These are phyloP conservation scores for Achlya flavicornis DNA, from an alignment of 2,888 invertebrate genomes.

Conservation along the genomic window DNA sequence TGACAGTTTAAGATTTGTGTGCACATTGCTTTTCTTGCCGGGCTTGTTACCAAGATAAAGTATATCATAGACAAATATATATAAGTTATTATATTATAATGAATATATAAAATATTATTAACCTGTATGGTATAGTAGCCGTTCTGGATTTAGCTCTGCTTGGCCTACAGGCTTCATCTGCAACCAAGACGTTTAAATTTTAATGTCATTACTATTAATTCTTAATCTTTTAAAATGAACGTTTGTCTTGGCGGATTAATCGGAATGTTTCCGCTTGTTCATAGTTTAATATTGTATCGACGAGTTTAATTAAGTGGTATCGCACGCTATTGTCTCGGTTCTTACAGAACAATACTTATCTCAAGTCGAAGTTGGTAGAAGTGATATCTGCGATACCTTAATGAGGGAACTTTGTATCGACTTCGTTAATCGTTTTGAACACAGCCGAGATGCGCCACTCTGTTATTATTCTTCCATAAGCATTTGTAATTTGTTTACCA, in stretches of 20 bases:
- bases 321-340: conserved; percentile 77
- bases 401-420: conserved; percentile 82
- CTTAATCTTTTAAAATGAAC: conserved; percentile 30
- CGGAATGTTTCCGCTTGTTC: conserved; percentile 61
- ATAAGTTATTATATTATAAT: background rate
- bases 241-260: conserved; percentile 64
- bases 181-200: conserved; percentile 70
- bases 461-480: conserved; percentile 36
- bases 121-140: conserved; percentile 81
- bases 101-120: conserved; percentile 53
- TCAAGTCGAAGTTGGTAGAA: conserved; percentile 74
- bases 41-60: conserved; percentile 12
- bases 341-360: conserved; percentile 81
- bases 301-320: conserved; percentile 78
- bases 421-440: conserved; percentile 78
- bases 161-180: conserved; percentile 83
- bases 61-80: conserved; percentile 32
- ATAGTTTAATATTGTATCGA: conserved; percentile 62
- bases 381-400: conserved; percentile 82
- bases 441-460: conserved; percentile 49
- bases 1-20: background rate
- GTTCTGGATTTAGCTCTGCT: conserved; percentile 84
- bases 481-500: conserved; percentile 29
- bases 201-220: conserved; percentile 22
- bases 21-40: background rate